Base-by-base conservation (phyloP, 2,113 vertebrate genomes). In the Columbina picui region DNA sequence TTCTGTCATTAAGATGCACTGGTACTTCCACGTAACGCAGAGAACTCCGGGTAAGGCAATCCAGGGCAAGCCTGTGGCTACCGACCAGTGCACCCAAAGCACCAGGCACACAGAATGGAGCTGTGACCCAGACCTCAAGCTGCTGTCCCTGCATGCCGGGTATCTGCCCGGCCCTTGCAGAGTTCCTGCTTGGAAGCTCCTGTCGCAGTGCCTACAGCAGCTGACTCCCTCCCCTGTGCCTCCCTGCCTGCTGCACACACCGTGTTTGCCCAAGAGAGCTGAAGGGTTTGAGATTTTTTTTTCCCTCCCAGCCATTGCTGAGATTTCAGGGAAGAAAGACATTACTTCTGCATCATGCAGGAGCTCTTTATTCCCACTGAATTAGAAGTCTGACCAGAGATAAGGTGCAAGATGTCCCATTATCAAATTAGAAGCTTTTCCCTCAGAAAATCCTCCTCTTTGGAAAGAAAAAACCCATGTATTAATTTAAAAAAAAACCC, bases 81-180 rank as follows among this genome's bases (percentile, higher is more conserved):
- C 19, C 1, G 2, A 56, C 7, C 39, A 60, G 29, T 6, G 41
- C n/a, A 47, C 23, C 38, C 71, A 27, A 81, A 49, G 16, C 23
- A 55, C 8, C 3, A 4, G 7, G 39, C 14, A 41, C 0, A 0
- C 9, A 38, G 43, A 38, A 7, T 0, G 8, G 67, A 73, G 53
- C 10, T 34, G 4, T 0, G 14, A 45, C 32, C 30, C 21, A 34
- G 41, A 14, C 12, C 30, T 60, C 47, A 57, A 5, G 5, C 1
- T 4, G 18, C 19, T 14, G 4, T 52, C 41, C 19, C 38, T 2
- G 16, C 25, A 7, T 0, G 14, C 47, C 57, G 26, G 34, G 39
- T 2, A 14, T 8, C 61, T 59, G 47, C 59, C 43, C 57, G 34
- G 38, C 20, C 27, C 25, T 43, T 21, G 32, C 36, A 39, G 18